Conservation (phyloP, 2,797 vertebrate species). For the Tiaroga cobitis region DNA sequence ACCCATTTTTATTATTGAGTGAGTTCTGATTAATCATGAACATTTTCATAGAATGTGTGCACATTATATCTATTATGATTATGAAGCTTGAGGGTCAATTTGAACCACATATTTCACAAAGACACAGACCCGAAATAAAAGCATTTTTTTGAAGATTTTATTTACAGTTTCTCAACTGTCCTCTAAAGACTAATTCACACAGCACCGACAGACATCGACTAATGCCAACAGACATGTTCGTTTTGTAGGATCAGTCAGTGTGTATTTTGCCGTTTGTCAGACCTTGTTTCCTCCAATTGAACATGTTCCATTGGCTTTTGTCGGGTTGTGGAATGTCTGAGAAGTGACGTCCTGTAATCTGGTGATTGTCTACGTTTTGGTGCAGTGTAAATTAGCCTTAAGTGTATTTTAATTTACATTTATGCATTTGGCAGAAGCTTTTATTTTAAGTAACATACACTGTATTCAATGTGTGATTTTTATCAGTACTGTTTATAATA, state of each 20-base stretch:
- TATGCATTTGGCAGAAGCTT: neutral
- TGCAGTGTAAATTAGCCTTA: neutral
- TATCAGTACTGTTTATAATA: neutral
- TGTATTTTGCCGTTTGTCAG: neutral
- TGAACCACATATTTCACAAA: neutral
- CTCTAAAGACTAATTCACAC: no score
- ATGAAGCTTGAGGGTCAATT: neutral
- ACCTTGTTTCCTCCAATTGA: neutral
- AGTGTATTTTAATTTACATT: neutral
- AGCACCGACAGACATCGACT: neutral
- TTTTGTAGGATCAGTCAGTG: neutral
- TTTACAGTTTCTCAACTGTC: no score
- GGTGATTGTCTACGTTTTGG: neutral
- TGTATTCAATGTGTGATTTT: neutral
- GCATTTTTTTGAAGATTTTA: no score
- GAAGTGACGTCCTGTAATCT: neutral
- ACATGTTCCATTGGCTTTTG: neutral
- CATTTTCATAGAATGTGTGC: no score
- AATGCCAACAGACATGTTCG: neutral
- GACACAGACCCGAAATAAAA: no score
- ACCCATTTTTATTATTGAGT: neutral
- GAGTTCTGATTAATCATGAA: neutral
- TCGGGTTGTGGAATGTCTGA: neutral
- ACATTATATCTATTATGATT: neutral
- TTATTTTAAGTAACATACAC: neutral